Percentiles rank a stretch among this genome's conserved stretches.
These are phyloP conservation scores for Ophonus ardosiacus DNA, from an alignment of 2,888 invertebrate species.

Conservation along the genomic window DNA sequence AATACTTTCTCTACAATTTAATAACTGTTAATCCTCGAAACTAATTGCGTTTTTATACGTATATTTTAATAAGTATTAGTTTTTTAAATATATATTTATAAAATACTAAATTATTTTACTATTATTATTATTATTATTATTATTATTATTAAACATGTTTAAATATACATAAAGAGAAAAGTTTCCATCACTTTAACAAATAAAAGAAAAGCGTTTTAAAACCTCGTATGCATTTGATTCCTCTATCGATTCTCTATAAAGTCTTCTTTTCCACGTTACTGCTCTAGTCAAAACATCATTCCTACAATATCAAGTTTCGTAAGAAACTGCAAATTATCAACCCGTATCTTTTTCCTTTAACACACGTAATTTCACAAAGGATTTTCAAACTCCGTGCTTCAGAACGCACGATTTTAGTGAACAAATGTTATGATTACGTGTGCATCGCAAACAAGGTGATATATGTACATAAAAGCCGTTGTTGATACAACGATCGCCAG, in stretches of 20 bases:
- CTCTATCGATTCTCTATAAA: neutral
- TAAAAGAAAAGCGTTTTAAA: neutral
- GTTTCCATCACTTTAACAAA: neutral
- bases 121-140: no score
- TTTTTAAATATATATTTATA: no score
- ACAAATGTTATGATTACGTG: slow-evolving; percentile 40
- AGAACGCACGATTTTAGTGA: neutral
- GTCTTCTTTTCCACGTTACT: neutral
- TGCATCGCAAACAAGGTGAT: slow-evolving; percentile 35
- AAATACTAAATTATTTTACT: no score
- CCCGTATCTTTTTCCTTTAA: neutral
- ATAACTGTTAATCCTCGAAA: no score
- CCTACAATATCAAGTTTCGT: neutral
- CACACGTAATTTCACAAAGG: neutral
- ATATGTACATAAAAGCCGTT: slow-evolving; percentile 40
- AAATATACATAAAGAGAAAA: neutral
- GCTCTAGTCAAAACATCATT: neutral
- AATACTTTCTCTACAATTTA: no score
- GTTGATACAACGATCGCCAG: slow-evolving; percentile 43
- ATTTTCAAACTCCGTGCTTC: neutral
- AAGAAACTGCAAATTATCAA: neutral
- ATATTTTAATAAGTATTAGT: no score
- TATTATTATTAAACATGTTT: neutral
- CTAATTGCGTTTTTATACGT: no score
- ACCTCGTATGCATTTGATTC: neutral